Base-by-base conservation (phyloP, 2,113 vertebrate genomes). In the Cavia aperea region DNA sequence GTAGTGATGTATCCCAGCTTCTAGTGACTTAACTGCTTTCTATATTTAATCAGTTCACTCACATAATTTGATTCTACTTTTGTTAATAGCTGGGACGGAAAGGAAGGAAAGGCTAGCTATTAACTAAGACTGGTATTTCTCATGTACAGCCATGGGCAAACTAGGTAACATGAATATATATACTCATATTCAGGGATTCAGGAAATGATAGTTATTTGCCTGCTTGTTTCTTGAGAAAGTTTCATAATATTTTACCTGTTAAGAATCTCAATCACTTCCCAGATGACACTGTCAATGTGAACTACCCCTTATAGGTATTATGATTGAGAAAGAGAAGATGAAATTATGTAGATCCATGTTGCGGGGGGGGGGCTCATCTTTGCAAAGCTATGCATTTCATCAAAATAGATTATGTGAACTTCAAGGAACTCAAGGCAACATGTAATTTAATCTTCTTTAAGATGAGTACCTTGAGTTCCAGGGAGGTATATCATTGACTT, bases 361-460 rank as follows among this genome's bases (percentile, higher is more conserved):
- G 15, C 63, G 11, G 58, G 14, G 1, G 26, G 43, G 18, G 5
- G 21, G 21, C 13, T 81, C 72, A 39, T 62, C 56, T 92, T 3
- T 82, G 39, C 13, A 89, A 89, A 86, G 4, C 19, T 62, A 9
- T n/a, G 0, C 26, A 78, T 36, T 94, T 95, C 51, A 91, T 54
- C 16, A 83, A 77, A 91, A 94, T 56, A 49, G 65, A 81, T 88
- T 51, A 86, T 26, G 65, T 84, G 12, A 91, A 85, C 16, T 87
- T 94, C 39, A 93, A 89, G 36, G 39, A 92, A 86, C 65, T 87
- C 13, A 46, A 87, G 11, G 16, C 46, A 91, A 62, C 24, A 8
- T 72, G 12, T 51, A 91, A 90, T 94, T 78, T 56, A 86, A 94
- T 86, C 36, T 68, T 91, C 36, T 68, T 91, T 88, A 93, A 85